Percentiles rank a stretch among this genome's conserved stretches.
Conservation (phyloP, 2,113 vertebrate species). For the Bufo bufo region DNA sequence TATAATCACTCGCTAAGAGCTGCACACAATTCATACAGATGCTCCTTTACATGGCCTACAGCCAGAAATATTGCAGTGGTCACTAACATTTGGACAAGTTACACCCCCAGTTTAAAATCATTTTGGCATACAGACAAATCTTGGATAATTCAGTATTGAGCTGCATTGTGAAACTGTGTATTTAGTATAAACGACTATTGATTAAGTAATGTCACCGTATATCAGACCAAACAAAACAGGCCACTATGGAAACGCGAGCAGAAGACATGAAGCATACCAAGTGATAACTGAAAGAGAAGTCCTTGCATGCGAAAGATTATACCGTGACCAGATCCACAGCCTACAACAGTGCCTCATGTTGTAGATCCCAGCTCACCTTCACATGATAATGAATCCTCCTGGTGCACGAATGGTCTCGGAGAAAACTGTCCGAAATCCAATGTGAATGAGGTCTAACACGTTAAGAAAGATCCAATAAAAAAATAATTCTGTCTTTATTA, state of each 20-base stretch:
- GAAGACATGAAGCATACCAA: background rate
- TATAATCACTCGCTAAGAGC: background rate
- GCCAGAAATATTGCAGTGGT: background rate
- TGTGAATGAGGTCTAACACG: too few species aligned
- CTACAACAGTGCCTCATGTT: too few species aligned
- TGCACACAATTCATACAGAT: background rate
- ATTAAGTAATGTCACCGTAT: background rate
- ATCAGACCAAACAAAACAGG: background rate
- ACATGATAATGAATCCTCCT: too few species aligned
- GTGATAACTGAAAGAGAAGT: background rate
- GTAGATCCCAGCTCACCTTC: too few species aligned
- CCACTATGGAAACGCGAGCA: background rate
- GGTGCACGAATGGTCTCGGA: too few species aligned
- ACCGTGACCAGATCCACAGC: too few species aligned
- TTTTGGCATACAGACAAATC: background rate
- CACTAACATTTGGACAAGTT: background rate
- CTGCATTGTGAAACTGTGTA: background rate
- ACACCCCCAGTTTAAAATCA: background rate
- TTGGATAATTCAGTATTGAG: background rate
- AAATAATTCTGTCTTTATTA: too few species aligned
- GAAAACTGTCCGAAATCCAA: too few species aligned
- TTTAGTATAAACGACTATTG: conserved; percentile 14
- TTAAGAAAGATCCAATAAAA: too few species aligned
- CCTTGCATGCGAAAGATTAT: background rate
- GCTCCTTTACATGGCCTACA: background rate